Percentiles rank a stretch among this genome's conserved stretches.
These are phyloP conservation scores for Anodontia alba DNA, from an alignment of 2,888 invertebrate species.

Conservation along the genomic window DNA sequence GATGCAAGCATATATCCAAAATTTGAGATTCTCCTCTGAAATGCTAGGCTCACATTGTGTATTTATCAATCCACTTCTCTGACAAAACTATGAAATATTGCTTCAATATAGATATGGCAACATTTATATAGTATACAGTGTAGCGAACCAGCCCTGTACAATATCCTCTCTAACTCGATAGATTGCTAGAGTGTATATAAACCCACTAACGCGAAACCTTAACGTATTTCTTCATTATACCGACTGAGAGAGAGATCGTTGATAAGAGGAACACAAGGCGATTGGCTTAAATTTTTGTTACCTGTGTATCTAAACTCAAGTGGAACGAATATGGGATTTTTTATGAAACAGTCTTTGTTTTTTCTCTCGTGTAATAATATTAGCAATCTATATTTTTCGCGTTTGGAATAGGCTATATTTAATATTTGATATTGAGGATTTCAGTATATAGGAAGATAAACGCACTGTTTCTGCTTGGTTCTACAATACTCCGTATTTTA, in stretches of 20 bases:
- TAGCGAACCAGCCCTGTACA: neutral
- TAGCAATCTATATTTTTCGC: neutral
- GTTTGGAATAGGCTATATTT: too few relatives aligned
- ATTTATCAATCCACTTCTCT: neutral
- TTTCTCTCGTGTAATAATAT: neutral
- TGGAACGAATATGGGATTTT: neutral
- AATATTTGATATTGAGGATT: too few relatives aligned
- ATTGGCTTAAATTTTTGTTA: constrained; percentile 6
- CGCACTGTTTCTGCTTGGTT: too few relatives aligned
- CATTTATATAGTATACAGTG: neutral
- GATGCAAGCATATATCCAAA: neutral
- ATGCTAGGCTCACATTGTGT: neutral
- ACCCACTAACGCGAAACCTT: constrained; percentile 3
- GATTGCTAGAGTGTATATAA: constrained; percentile 2
- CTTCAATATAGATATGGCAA: neutral
- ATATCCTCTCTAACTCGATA: neutral
- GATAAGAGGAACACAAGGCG: constrained; percentile 6
- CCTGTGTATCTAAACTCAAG: constrained; percentile 11
- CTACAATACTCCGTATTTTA: too few relatives aligned
- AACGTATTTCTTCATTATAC: constrained; percentile 2
- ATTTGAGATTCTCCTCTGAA: neutral
- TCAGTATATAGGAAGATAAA: too few relatives aligned
- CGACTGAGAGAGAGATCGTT: neutral
- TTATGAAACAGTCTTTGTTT: constrained; percentile 1
- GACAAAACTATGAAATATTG: neutral